phyloP scores from a whole-genome alignment of 2,888 invertebrate genomes.

The Eristalis arbustorum region DNA sequence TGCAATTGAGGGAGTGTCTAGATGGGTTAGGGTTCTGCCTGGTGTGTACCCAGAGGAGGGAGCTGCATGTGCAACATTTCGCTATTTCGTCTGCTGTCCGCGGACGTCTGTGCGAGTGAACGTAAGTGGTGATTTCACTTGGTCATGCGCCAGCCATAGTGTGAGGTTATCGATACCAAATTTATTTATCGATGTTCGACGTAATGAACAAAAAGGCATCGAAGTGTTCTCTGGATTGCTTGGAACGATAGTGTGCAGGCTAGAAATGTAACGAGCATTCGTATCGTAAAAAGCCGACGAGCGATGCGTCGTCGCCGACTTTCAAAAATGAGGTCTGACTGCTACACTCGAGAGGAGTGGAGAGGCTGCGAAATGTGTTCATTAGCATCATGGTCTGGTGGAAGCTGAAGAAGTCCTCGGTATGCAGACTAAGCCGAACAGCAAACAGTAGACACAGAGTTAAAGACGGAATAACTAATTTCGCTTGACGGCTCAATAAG shows the following conservation, averaged over 20 bases:
- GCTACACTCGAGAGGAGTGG: slow-evolving; percentile 26
- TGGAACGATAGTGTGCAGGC: not conserved
- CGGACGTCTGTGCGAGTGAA: not conserved
- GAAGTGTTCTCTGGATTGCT: not conserved
- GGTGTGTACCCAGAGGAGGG: not conserved
- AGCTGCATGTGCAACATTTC: slow-evolving; percentile 32
- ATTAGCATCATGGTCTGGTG: slow-evolving; percentile 33
- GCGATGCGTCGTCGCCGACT: slow-evolving; percentile 20
- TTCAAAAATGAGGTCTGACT: slow-evolving; percentile 28
- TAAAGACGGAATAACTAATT: not conserved
- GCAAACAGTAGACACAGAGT: not conserved
- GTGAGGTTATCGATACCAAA: slow-evolving; percentile 44
- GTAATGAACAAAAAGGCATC: slow-evolving; percentile 5
- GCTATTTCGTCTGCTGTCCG: slow-evolving; percentile 23
- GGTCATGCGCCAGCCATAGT: not conserved
- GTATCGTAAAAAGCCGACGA: slow-evolving; percentile 34
- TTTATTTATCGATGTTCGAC: slow-evolving; percentile 45
- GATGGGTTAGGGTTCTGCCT: not conserved
- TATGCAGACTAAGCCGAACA: not conserved
- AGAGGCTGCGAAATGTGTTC: slow-evolving; percentile 73
- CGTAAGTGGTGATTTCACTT: not conserved
- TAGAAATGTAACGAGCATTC: slow-evolving; percentile 4
- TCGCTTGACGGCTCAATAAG: not conserved
- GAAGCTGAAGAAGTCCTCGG: not conserved
- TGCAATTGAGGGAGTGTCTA: slow-evolving; percentile 53